phyloP scores from a whole-genome alignment of 2,797 vertebrate genomes.

The Florisuga fusca region DNA sequence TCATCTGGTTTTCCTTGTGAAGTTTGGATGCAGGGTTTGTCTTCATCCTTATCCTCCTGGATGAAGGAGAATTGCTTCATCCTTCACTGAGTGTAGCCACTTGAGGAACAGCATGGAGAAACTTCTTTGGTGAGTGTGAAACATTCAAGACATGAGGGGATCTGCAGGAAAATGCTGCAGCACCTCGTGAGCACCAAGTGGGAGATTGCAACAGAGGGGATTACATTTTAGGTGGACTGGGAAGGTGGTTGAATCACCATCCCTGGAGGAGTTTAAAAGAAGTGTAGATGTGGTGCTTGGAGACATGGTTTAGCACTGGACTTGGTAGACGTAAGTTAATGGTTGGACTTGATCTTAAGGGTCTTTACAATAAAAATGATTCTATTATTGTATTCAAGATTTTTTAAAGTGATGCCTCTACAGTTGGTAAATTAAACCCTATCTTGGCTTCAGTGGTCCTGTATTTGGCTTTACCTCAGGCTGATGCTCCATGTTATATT shows the following conservation, averaged over 20 bases:
- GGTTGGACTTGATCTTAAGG: too few species aligned
- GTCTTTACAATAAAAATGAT: too few species aligned
- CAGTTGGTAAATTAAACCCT: background rate
- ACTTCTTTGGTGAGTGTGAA: background rate
- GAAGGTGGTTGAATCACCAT: too few species aligned
- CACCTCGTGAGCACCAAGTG: background rate
- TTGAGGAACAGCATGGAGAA: background rate
- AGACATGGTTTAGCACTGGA: too few species aligned
- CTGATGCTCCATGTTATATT: background rate
- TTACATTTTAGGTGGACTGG: rapidly evolving
- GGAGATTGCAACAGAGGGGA: background rate
- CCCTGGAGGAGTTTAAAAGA: too few species aligned
- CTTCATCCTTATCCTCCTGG: too few species aligned
- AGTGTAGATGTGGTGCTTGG: too few species aligned
- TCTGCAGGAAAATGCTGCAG: background rate
- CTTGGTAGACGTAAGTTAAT: too few species aligned
- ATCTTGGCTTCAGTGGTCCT: background rate
- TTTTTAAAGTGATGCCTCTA: background rate
- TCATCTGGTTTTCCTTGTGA: background rate
- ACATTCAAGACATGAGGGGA: rapidly evolving
- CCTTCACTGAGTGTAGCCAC: rapidly evolving
- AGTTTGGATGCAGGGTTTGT: background rate
- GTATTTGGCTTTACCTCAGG: background rate
- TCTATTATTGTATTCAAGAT: background rate
- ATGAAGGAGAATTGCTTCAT: background rate